Percentiles rank a stretch among this genome's conserved stretches.
These are phyloP conservation scores for Semaprochilodus insignis DNA, from an alignment of 2,797 vertebrate genomes.

Conservation along the genomic window DNA sequence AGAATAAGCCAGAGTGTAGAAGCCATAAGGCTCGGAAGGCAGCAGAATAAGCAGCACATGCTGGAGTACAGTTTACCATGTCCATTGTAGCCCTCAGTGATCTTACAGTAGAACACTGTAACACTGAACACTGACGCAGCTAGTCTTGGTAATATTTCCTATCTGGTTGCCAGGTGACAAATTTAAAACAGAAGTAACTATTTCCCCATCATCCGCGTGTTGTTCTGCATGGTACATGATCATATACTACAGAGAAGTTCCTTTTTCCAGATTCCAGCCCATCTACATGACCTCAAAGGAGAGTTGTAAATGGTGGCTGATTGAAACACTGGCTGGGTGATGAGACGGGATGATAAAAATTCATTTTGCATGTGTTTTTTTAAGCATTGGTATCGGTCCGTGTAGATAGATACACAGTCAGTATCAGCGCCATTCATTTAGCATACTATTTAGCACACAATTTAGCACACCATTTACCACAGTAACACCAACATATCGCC, in stretches of 20 bases:
- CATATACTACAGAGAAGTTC: not conserved
- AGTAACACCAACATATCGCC: no score
- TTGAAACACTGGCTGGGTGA: no score
- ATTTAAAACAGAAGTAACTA: constrained; percentile 2
- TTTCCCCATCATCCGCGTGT: not conserved
- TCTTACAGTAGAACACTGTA: not conserved
- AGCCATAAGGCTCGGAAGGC: no score
- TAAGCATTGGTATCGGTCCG: not conserved
- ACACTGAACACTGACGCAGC: not conserved
- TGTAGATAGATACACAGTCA: not conserved
- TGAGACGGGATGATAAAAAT: no score
- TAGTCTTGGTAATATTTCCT: not conserved
- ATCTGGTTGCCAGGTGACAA: constrained; percentile 1
- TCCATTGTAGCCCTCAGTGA: not conserved
- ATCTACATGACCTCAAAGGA: not conserved
- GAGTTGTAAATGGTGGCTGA: not conserved
- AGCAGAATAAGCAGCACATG: not conserved
- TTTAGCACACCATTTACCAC: no score
- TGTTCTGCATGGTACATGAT: not conserved
- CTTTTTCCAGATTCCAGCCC: not conserved
- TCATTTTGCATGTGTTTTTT: no score
- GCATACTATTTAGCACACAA: no score
- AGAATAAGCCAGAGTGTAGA: no score
- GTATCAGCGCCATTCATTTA: no score
- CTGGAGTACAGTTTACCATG: not conserved